Evolutionary conservation across 2,113 vertebrate genomes (phyloP).

Genomic region (Mellivora capensis): DNA sequence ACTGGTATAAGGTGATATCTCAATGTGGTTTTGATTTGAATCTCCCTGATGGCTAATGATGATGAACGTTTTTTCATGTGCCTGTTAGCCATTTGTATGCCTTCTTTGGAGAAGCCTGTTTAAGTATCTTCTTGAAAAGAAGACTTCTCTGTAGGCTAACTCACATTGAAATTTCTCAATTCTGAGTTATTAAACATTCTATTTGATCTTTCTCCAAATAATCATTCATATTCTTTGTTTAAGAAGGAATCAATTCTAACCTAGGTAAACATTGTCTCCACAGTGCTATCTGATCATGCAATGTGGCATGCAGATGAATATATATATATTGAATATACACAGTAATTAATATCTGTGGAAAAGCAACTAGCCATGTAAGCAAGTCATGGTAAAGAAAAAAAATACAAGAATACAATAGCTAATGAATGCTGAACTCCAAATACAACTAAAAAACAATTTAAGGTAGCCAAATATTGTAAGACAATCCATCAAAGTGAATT

Average conservation of each 20-base stretch:
- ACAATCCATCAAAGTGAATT: not conserved
- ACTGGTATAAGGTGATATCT: too few relatives aligned
- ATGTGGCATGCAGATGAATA: not conserved
- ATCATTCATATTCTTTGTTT: not conserved
- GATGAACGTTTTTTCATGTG: too few relatives aligned
- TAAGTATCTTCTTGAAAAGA: not conserved
- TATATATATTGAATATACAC: not conserved
- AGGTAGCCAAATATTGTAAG: not conserved
- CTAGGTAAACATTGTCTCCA: not conserved
- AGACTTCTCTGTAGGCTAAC: not conserved
- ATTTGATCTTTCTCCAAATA: not conserved
- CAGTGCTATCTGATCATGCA: not conserved
- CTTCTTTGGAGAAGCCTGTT: not conserved
- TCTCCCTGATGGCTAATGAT: too few relatives aligned
- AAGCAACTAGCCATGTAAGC: not conserved
- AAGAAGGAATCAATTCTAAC: not conserved
- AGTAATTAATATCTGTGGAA: not conserved
- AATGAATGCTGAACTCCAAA: not conserved
- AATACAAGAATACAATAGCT: not conserved
- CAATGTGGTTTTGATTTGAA: too few relatives aligned
- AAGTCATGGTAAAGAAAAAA: not conserved
- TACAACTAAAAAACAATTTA: not conserved
- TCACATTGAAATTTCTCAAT: not conserved
- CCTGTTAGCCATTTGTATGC: too few relatives aligned
- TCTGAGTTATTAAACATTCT: not conserved